Evolutionary conservation across 2,888 invertebrate genomes (phyloP).

Genomic region (Noctua janthina): DNA sequence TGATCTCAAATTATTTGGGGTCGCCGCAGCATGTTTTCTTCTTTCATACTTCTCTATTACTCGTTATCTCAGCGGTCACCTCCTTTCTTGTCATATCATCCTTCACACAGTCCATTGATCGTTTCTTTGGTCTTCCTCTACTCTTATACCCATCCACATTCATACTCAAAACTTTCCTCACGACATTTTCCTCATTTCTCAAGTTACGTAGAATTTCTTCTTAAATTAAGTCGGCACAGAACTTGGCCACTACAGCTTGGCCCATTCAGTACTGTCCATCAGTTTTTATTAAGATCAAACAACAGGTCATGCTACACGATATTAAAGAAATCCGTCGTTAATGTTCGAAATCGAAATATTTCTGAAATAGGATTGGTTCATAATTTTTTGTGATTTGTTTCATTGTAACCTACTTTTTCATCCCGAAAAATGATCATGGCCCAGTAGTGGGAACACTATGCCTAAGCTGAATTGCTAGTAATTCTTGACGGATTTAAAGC

Average conservation of each 20-base stretch:
- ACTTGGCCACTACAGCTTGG: background rate
- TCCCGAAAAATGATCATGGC: background rate
- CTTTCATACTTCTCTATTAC: background rate
- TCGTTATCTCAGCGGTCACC: background rate
- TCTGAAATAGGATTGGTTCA: too few species aligned
- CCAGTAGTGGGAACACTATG: background rate
- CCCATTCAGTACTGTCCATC: background rate
- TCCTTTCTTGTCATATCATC: background rate
- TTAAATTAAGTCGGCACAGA: too few species aligned
- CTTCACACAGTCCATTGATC: background rate
- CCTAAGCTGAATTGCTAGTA: background rate
- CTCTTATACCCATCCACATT: background rate
- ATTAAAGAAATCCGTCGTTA: background rate
- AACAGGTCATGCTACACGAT: background rate
- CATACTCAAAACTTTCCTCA: background rate
- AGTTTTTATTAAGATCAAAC: background rate
- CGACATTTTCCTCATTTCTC: background rate
- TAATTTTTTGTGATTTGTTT: background rate
- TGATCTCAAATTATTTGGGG: too few species aligned
- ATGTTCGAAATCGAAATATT: background rate
- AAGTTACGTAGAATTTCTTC: background rate
- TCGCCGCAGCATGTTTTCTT: background rate
- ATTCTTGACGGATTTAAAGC: slow-evolving; percentile 33
- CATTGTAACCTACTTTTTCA: background rate
- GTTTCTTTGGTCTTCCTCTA: background rate